A percentile compares a stretch with the other conserved stretches of the same genome.
Evolutionary conservation across 2,888 invertebrate species (phyloP).

Genomic region (Chrysolina haemoptera): DNA sequence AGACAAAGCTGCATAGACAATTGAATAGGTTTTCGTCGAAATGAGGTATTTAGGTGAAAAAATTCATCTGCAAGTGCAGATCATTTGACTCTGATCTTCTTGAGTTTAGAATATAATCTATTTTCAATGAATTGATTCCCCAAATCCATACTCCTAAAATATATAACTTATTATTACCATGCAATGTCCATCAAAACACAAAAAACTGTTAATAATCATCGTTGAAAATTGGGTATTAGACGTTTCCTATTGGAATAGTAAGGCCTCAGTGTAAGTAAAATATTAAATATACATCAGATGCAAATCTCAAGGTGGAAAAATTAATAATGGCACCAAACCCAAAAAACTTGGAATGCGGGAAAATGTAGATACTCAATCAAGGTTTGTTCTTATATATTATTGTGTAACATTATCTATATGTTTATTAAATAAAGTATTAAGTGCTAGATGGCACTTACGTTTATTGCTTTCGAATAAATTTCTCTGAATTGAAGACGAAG

Average conservation of each 20-base stretch:
- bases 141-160: no score
- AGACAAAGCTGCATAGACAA: no score
- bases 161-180: no score
- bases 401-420: neutral
- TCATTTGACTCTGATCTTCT: no score
- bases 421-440: neutral
- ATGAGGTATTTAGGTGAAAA: no score
- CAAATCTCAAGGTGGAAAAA: conserved; percentile 19
- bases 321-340: conserved; percentile 12
- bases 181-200: no score
- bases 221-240: neutral
- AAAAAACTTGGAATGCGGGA: conserved; percentile 16
- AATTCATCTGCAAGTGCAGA: no score
- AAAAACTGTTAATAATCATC: no score
- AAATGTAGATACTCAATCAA: conserved; percentile 5
- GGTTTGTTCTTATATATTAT: conserved; percentile 3
- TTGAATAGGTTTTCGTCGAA: no score
- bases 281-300: conserved; percentile 9
- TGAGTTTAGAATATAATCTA: no score
- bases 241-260: neutral
- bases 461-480: neutral
- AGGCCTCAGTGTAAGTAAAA: neutral
- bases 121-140: no score
- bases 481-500: neutral
- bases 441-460: neutral